phyloP scores from a whole-genome alignment of 2,113 vertebrate genomes.

The Australoheros scitulus region DNA sequence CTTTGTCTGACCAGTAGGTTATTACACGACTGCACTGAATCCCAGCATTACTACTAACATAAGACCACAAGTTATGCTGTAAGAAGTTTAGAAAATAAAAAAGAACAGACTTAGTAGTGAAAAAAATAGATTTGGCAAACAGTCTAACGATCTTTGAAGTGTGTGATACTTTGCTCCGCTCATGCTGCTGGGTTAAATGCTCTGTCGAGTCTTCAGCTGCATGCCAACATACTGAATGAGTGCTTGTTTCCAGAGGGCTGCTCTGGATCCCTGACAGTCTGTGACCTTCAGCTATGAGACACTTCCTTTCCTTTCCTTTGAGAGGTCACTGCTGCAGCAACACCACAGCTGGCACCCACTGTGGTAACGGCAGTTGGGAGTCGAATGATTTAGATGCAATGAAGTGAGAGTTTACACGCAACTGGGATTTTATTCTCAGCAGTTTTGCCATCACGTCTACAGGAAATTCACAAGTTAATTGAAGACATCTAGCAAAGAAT shows the following conservation, averaged over 20 bases:
- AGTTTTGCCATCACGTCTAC: neutral
- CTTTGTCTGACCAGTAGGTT: constrained; percentile 1
- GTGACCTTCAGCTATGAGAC: constrained; percentile 3
- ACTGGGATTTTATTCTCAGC: neutral
- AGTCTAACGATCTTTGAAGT: constrained; percentile 16
- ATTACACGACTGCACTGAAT: neutral
- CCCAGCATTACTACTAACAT: neutral
- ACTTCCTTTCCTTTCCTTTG: neutral
- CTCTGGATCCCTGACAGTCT: neutral
- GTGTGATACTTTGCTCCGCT: constrained; percentile 1
- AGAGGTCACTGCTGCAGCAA: constrained; percentile 42
- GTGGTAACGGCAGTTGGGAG: neutral
- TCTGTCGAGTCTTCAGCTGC: constrained; percentile 25
- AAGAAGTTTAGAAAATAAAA: constrained; percentile 9
- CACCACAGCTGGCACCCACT: neutral
- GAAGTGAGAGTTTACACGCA: neutral
- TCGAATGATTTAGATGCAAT: neutral
- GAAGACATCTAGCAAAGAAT: rapidly evolving
- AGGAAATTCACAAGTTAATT: neutral
- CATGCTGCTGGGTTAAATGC: constrained; percentile 35
- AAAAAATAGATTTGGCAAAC: constrained; percentile 2
- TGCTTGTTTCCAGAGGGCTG: constrained; percentile 41
- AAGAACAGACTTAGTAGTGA: neutral
- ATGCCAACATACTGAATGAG: constrained; percentile 4
- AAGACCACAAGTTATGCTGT: neutral